Evolutionary conservation across 2,888 invertebrate genomes (phyloP).

Genomic region (Drosophila lutescens): DNA sequence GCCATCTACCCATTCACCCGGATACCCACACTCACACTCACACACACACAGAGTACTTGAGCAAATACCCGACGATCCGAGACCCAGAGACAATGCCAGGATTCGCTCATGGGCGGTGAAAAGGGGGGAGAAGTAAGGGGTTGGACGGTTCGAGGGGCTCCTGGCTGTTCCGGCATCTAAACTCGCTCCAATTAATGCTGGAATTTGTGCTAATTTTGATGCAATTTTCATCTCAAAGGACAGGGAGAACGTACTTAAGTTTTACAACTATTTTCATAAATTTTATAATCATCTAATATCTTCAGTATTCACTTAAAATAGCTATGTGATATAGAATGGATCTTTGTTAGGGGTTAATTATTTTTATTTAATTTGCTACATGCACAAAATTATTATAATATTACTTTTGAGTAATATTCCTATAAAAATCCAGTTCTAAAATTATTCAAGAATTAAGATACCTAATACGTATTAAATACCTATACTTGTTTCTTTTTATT

Average conservation of each 20-base stretch:
- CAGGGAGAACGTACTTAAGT: background rate
- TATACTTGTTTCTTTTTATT: too few species aligned
- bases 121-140: too few species aligned
- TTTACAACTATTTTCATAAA: background rate
- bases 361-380: too few species aligned
- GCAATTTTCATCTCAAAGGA: background rate
- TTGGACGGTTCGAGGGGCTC: slow-evolving; percentile 1
- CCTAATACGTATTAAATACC: too few species aligned
- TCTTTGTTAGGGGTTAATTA: too few species aligned
- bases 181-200: slow-evolving; percentile 29
- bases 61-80: slow-evolving; percentile 59
- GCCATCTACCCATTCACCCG: background rate
- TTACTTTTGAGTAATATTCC: too few species aligned
- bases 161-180: slow-evolving; percentile 39
- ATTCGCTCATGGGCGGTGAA: slow-evolving; percentile 9
- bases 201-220: slow-evolving; percentile 32
- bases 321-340: too few species aligned
- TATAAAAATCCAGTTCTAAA: too few species aligned
- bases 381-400: too few species aligned
- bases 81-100: slow-evolving; percentile 53
- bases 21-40: slow-evolving; percentile 2
- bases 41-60: slow-evolving; percentile 65
- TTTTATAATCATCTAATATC: background rate
- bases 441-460: too few species aligned
- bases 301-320: too few species aligned